Evolutionary conservation across 2,797 vertebrate species (phyloP), one percentile per base, ranked within the genome.

Genomic region (Pseudomugil gertrudae): DNA sequence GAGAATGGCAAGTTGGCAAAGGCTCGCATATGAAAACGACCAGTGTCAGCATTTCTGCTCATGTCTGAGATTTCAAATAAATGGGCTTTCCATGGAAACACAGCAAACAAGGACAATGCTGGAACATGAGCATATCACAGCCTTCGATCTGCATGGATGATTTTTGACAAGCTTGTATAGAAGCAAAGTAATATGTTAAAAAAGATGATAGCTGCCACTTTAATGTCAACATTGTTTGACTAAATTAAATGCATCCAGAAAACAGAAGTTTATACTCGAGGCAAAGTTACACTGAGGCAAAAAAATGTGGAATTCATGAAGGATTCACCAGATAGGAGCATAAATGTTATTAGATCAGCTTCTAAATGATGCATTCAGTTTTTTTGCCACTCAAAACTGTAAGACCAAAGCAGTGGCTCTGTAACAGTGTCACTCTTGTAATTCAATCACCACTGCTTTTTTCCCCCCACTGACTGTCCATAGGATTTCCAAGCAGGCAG

Each of bases 401-500:
- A 74, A 75, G 57, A 77, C 70, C 63, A 78, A 74, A 79, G 79
- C 75, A 45, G n/a, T 2, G 27, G 36, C 29, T 63, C 74, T 43
- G 45, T 69, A 60, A 69, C 69, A 19, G 81, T 81, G 76, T 83
- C 81, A 79, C 79, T 71, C 78, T 66, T 87, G 82, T 83, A 86
- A 87, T 61, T 80, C 73, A 88, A 87, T 88, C 84, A 75, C 78
- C 64, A 36, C 35, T 65, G 63, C 57, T 23, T 55, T 57, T 55
- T 59, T 86, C 76, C 58, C 47, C 27, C 82, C 66, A 5, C 69
- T 78, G 81, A 83, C 78, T 85, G 68, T 87, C 86, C 81, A 54
- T 64, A 89, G 85, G 85, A 83, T 87, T 90, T 92, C 72, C 76
- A 88, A 86, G 78, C 86, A 90, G 87, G 87, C 89, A 84, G 82